phyloP scores from a whole-genome alignment of 2,888 invertebrate species.

The Rotaria magnacalcarata region DNA sequence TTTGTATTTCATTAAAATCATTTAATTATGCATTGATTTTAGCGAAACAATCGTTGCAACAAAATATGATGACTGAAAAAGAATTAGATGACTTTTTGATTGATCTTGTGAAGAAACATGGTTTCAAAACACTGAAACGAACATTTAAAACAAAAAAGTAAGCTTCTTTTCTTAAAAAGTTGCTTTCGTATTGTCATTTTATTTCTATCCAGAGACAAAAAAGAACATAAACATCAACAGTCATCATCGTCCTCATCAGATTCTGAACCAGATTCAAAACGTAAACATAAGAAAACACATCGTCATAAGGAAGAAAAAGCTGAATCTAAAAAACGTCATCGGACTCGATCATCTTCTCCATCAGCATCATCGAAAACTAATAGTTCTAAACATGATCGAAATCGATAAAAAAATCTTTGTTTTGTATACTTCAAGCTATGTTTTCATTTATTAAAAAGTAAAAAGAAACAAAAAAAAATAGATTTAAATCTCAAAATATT shows the following conservation, averaged over 20 bases:
- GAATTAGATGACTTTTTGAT: slow-evolving; percentile 40
- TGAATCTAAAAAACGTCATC: neutral
- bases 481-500: neutral
- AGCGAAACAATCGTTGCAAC: neutral
- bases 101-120: slow-evolving; percentile 39
- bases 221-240: neutral
- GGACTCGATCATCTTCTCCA: neutral
- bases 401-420: neutral
- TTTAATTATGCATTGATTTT: neutral
- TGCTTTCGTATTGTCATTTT: too few relatives aligned
- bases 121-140: neutral
- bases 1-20: neutral
- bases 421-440: neutral
- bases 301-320: neutral
- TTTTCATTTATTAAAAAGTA: neutral
- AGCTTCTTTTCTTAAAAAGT: too few relatives aligned
- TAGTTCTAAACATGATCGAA: neutral
- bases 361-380: neutral
- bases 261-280: neutral
- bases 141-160: slow-evolving; percentile 33
- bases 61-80: slow-evolving; percentile 33
- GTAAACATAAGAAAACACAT: neutral
- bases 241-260: neutral
- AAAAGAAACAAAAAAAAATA: neutral
- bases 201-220: neutral